Evolutionary conservation across 2,888 invertebrate genomes (phyloP).

Genomic region (Platycheirus albimanus): DNA sequence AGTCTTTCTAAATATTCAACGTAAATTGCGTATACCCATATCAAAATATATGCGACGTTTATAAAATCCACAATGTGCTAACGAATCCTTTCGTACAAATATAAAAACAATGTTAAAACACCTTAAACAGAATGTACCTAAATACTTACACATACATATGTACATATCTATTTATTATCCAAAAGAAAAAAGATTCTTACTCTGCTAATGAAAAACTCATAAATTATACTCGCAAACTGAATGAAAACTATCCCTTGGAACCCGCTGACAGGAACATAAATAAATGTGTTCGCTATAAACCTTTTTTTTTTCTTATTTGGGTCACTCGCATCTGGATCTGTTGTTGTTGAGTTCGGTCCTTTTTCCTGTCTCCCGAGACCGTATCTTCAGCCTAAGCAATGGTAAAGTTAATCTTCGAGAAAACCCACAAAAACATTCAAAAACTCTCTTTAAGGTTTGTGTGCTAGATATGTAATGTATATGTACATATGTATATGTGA

Average conservation of each 20-base stretch:
- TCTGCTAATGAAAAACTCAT: conserved; percentile 49
- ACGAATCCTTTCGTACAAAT: too few relatives aligned
- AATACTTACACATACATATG: too few relatives aligned
- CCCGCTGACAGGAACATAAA: conserved; percentile 54
- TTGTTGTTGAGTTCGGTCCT: conserved; percentile 43
- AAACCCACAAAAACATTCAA: conserved; percentile 18
- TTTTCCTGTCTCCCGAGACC: conserved; percentile 19
- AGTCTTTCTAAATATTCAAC: too few relatives aligned
- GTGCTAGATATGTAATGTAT: conserved; percentile 31
- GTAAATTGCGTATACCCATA: too few relatives aligned
- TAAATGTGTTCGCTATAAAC: conserved; percentile 59
- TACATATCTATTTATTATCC: background rate
- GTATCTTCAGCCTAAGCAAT: conserved; percentile 2
- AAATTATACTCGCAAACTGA: conserved; percentile 39
- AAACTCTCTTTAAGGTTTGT: conserved; percentile 38
- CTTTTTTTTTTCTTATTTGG: conserved; percentile 33
- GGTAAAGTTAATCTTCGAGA: conserved; percentile 25
- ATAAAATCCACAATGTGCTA: too few relatives aligned
- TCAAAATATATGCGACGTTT: too few relatives aligned
- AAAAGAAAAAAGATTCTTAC: background rate
- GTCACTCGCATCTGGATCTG: conserved; percentile 54
- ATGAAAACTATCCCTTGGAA: conserved; percentile 49
- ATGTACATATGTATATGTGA: too few relatives aligned
- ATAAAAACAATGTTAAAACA: background rate
- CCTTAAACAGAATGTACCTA: background rate